phyloP scores from a whole-genome alignment of 2,888 invertebrate species.

The Pandemis heparana region DNA sequence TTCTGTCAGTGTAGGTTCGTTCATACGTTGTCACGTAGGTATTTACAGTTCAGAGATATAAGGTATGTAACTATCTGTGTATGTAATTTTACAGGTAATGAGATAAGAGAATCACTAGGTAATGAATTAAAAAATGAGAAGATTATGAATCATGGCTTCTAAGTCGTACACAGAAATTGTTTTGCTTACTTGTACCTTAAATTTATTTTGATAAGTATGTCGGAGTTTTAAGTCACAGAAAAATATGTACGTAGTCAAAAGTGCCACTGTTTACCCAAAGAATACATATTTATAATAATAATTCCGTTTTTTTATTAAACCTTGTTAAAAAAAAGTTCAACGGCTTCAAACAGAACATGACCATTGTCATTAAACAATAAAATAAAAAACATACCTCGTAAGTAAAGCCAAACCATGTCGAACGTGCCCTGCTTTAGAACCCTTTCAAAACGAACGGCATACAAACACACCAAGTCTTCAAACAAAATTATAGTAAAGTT shows the following conservation, averaged over 20 bases:
- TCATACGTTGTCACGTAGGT: too few species aligned
- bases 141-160: too few species aligned
- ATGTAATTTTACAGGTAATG: too few species aligned
- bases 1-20: neutral
- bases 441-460: neutral
- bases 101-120: too few species aligned
- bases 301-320: slow-evolving; percentile 3
- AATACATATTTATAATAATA: neutral
- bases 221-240: neutral
- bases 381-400: slow-evolving; percentile 12
- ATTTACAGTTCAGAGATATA: too few species aligned
- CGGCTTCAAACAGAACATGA: slow-evolving; percentile 10
- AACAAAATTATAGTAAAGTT: neutral
- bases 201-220: too few species aligned
- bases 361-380: slow-evolving; percentile 21
- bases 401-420: neutral
- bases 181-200: too few species aligned
- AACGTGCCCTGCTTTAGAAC: neutral
- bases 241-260: neutral
- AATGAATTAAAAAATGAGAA: too few species aligned
- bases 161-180: too few species aligned
- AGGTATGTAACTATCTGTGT: too few species aligned
- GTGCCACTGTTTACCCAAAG: neutral
- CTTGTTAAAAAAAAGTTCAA: slow-evolving; percentile 33
- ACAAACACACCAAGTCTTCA: neutral